Evolutionary conservation across 2,797 vertebrate species (phyloP), one percentile per base, ranked within the genome.

Genomic region (Pterois miles): DNA sequence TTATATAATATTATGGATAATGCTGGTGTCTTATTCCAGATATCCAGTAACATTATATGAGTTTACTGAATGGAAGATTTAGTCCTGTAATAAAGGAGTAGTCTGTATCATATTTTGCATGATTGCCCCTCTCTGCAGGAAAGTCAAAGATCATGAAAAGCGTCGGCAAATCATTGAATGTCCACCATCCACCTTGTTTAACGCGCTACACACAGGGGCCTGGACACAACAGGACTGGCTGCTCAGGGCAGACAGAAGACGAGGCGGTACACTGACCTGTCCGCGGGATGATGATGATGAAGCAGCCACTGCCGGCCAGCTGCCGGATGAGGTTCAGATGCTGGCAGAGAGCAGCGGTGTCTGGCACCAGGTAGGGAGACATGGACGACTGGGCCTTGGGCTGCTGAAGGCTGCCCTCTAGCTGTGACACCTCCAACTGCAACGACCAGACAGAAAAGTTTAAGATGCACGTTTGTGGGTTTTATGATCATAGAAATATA

Each of bases 331-430:
- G 83, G 68, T 92, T 88, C 63, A 99, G 95, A 81, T 99, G 97
- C 82, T 97, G 97, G 93, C 98, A 99, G 69, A 99, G 97, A 63
- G 97, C 97, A 22, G 96, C 95, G 1, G 98, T 95, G 87, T 99
- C 98, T 0, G 98, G 98, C 48, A 99, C 96, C 27, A 99, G 96
- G 92, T 99, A 99, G 0, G 98, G 98, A 34, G 98, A 99, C 98
- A 99, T 98, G 75, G 98, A 97, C 0, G 98, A 97, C 95, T 98
- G 97, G 0, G 97, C 95, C 78, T 97, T 97, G 64, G 98, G 98
- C 91, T 99, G 98, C 93, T 98, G 98, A 22, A 99, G 96, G 86
- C 97, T 99, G 70, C 98, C 98, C 92, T 99, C 98, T 91, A 99
- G 94, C 94, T 99, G 97, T 0, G 98, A 99, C 23, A 99, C 98